A percentile compares a stretch with the other conserved stretches of the same genome.
Conservation (phyloP, 2,797 vertebrate species). For the Hoplostethus atlanticus region DNA sequence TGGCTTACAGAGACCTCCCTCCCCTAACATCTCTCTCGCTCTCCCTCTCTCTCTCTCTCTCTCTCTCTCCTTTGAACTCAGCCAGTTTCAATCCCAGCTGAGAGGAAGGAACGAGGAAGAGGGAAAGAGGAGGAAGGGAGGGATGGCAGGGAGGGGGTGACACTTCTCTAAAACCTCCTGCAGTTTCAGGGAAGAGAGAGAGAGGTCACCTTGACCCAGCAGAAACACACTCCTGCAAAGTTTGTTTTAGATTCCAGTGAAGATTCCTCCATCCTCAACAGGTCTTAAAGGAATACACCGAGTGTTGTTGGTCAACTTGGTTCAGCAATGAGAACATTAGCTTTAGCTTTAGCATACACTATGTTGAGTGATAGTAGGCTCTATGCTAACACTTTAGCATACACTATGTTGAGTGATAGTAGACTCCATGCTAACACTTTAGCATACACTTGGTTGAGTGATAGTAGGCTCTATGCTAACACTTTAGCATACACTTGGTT, state of each 20-base stretch:
- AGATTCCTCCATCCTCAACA: not conserved
- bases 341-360: no score
- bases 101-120: constrained; percentile 42
- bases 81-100: constrained; percentile 40
- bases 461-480: no score
- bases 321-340: no score
- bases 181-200: constrained; percentile 29
- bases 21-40: constrained; percentile 10
- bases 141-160: constrained; percentile 1
- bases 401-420: no score
- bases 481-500: no score
- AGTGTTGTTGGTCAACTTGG: not conserved
- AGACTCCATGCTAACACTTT: no score
- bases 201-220: not conserved
- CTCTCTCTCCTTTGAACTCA: constrained; percentile 52
- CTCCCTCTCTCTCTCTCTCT: constrained; percentile 26
- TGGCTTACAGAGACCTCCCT: constrained; percentile 18
- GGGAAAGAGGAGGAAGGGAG: constrained; percentile 19
- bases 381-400: no score
- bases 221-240: constrained; percentile 9
- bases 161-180: constrained; percentile 43
- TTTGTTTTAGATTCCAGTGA: constrained; percentile 19
- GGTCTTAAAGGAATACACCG: no score
- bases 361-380: no score
- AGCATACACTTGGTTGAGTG: no score